Percentiles rank a stretch among this genome's conserved stretches.
Evolutionary conservation across 2,888 invertebrate genomes (phyloP).

Genomic region (Bedellia somnulentella): DNA sequence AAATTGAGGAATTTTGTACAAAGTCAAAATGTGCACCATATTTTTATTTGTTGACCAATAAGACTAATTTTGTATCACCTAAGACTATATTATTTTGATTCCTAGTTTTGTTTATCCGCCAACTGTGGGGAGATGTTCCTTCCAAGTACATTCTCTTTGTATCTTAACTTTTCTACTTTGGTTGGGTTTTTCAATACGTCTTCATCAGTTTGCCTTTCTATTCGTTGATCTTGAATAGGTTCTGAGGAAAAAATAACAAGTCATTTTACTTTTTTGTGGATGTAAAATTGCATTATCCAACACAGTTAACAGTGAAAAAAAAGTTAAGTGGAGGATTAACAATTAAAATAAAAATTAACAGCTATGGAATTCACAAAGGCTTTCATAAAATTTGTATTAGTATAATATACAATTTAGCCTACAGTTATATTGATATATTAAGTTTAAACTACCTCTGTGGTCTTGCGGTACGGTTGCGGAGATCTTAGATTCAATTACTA

Average conservation of each 20-base stretch:
- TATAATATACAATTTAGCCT: background rate
- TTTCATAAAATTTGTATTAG: background rate
- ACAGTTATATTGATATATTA: background rate
- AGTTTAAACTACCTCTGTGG: too few relatives aligned
- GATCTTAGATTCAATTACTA: too few relatives aligned
- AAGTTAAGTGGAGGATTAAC: background rate
- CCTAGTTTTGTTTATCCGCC: conserved; percentile 21
- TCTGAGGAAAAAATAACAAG: conserved; percentile 38
- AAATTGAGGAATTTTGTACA: too few relatives aligned
- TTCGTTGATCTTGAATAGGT: conserved; percentile 72
- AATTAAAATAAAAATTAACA: background rate
- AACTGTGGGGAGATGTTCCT: conserved; percentile 69
- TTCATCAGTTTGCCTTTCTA: conserved; percentile 67
- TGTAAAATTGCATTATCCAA: background rate
- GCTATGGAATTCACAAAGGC: background rate
- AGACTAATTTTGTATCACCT: too few relatives aligned
- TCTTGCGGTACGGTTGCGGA: too few relatives aligned
- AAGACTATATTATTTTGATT: conserved; percentile 2
- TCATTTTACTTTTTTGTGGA: background rate
- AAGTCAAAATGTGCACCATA: too few relatives aligned
- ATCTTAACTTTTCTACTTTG: conserved; percentile 68
- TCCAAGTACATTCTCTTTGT: conserved; percentile 67
- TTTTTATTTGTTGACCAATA: too few relatives aligned
- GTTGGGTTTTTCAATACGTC: conserved; percentile 56
- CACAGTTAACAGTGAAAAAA: background rate